A percentile compares a stretch with the other conserved stretches of the same genome.
Evolutionary conservation across 1,140 invertebrate genomes (phyloP).

Genomic region (Oedothorax gibbosus): DNA sequence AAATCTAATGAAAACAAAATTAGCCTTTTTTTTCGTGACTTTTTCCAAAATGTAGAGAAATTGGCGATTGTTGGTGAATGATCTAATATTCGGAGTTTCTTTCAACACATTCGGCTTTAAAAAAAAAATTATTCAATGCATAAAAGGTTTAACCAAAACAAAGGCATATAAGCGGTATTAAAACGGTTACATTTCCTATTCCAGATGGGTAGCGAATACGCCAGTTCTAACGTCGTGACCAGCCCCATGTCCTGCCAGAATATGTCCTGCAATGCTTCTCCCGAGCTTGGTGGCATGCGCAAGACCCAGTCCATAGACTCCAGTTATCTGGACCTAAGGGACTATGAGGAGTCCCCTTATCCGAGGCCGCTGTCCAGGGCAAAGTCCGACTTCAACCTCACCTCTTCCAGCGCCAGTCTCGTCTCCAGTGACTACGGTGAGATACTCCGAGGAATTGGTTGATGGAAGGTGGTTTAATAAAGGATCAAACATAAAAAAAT

Average conservation of each 20-base stretch:
- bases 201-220: constrained; percentile 50
- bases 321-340: constrained; percentile 83
- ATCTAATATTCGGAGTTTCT: no score
- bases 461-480: no score
- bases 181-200: background rate
- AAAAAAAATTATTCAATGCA: no score
- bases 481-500: no score
- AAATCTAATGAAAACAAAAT: no score
- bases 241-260: constrained; percentile 33
- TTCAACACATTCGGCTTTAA: no score
- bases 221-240: constrained; percentile 31
- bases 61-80: no score
- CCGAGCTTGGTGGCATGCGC: constrained; percentile 70
- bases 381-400: constrained; percentile 87
- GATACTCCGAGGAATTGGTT: background rate
- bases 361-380: constrained; percentile 72
- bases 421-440: constrained; percentile 54
- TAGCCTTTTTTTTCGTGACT: no score
- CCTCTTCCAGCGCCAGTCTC: constrained; percentile 71
- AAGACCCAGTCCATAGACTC: constrained; percentile 91
- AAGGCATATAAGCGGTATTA: no score
- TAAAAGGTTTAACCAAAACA: no score
- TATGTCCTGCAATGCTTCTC: constrained; percentile 69
- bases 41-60: no score
- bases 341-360: constrained; percentile 74